Conservation (phyloP, 2,888 invertebrate species). For the Carpatolechia fugitivella region DNA sequence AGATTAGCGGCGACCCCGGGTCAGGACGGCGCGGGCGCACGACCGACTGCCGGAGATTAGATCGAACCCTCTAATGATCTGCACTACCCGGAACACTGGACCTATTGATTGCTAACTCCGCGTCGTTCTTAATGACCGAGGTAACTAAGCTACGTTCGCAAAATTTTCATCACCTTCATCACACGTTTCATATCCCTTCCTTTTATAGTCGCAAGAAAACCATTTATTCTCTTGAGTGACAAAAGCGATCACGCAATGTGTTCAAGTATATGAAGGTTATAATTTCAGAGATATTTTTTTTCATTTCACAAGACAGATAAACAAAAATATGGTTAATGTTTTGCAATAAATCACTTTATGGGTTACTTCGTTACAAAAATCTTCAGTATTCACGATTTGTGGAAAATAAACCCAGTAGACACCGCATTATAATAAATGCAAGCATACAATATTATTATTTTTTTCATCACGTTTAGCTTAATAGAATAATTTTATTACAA, state of each 20-base stretch:
- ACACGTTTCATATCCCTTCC: neutral
- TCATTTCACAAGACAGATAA: neutral
- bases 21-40: slow-evolving; percentile 38
- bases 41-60: slow-evolving; percentile 37
- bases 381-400: neutral
- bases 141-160: neutral
- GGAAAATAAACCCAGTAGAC: too few relatives aligned
- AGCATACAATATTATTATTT: neutral
- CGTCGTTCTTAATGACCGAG: slow-evolving; percentile 10
- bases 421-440: neutral
- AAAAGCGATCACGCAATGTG: slow-evolving; percentile 1
- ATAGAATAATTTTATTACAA: too few relatives aligned
- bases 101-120: slow-evolving; percentile 22
- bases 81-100: slow-evolving; percentile 30
- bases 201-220: neutral
- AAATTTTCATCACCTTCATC: neutral
- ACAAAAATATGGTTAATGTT: neutral
- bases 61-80: slow-evolving; percentile 33
- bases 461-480: too few relatives aligned
- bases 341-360: neutral
- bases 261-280: neutral
- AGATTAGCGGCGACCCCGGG: slow-evolving; percentile 41
- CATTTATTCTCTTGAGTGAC: neutral
- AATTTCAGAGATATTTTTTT: slow-evolving; percentile 2
- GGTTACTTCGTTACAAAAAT: slow-evolving; percentile 1